These are phyloP conservation scores for Haemorhous mexicanus DNA, from an alignment of 2,113 vertebrate species.

Conservation along the genomic window DNA sequence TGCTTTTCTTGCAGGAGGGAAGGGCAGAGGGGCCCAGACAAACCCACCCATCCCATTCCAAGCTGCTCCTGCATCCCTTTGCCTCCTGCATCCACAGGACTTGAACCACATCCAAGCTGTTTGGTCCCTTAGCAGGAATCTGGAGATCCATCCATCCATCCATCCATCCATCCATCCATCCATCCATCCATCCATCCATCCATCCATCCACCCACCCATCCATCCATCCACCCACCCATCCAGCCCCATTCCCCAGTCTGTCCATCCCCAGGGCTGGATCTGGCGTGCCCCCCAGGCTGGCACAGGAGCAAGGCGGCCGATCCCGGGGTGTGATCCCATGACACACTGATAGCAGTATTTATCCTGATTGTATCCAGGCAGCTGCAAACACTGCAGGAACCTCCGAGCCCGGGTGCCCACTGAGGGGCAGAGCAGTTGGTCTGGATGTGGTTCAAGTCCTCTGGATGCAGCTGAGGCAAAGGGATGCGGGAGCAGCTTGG, in stretches of 20 bases:
- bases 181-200: not conserved
- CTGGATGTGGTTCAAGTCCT: no score
- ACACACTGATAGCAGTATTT: not conserved
- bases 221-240: not conserved
- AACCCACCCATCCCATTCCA: not conserved
- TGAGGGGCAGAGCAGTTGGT: not conserved
- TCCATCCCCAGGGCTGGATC: accelerated
- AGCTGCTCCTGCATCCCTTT: not conserved
- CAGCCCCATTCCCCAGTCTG: not conserved
- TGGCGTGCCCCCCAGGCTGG: not conserved
- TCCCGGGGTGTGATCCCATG: not conserved
- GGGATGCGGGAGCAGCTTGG: not conserved
- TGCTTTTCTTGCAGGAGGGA: not conserved
- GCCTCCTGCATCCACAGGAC: accelerated
- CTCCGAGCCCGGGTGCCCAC: accelerated
- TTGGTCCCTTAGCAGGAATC: not conserved
- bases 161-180: not conserved
- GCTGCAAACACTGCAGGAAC: slow-evolving; percentile 2
- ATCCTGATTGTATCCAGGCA: slow-evolving; percentile 57
- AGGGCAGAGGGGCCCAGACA: not conserved
- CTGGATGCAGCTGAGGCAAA: accelerated
- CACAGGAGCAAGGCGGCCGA: not conserved
- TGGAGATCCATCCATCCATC: not conserved
- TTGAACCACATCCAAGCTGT: not conserved
- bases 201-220: not conserved